These are phyloP conservation scores for Callochromis pleurospilus DNA, from an alignment of 2,113 vertebrate species.

Conservation along the genomic window DNA sequence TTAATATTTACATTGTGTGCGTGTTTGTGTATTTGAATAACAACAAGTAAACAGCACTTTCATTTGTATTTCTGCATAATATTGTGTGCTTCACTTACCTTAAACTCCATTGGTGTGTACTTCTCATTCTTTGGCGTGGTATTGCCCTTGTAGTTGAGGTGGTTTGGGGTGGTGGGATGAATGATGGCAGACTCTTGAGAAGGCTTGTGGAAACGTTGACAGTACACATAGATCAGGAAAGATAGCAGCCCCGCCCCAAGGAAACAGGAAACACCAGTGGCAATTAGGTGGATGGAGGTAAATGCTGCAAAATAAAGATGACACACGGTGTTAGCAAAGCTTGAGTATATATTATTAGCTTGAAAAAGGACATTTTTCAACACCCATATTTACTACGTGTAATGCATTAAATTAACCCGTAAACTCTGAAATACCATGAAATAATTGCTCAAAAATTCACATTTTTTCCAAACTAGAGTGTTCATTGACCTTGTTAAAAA, in stretches of 20 bases:
- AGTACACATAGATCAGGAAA: slow-evolving; percentile 90
- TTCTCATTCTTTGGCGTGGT: slow-evolving; percentile 98
- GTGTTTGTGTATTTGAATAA: neutral
- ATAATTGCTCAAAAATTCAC: neutral
- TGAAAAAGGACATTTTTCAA: neutral
- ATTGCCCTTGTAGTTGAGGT: slow-evolving; percentile 95
- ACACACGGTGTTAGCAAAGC: neutral
- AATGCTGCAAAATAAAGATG: slow-evolving; percentile 74
- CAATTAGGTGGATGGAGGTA: slow-evolving; percentile 91
- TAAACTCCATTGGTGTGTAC: slow-evolving; percentile 99
- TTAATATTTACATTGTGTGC: neutral
- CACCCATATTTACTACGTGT: neutral
- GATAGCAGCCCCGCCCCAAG: slow-evolving; percentile 92
- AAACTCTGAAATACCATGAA: neutral
- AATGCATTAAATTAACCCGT: neutral
- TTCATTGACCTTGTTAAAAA: neutral
- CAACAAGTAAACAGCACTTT: neutral
- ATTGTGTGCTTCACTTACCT: slow-evolving; percentile 68
- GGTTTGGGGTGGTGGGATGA: slow-evolving; percentile 95
- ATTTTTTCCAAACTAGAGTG: neutral
- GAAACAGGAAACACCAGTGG: slow-evolving; percentile 93
- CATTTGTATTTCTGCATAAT: neutral
- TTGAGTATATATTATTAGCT: neutral
- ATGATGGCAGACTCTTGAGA: slow-evolving; percentile 94
- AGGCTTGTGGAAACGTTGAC: slow-evolving; percentile 89